These are phyloP conservation scores for Drosophila atroscutellata DNA, from an alignment of 2,888 invertebrate genomes.

Conservation along the genomic window DNA sequence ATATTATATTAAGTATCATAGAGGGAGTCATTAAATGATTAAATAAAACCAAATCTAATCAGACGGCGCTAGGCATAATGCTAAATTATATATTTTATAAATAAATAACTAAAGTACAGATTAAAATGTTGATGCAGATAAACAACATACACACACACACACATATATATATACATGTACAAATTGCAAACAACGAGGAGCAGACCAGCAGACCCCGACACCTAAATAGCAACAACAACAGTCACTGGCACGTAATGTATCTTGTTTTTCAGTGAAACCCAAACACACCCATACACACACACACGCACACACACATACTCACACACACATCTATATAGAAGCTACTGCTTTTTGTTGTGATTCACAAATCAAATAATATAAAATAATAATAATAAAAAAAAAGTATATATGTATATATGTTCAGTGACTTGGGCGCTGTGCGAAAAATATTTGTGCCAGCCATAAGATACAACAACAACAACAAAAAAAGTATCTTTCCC, in stretches of 20 bases:
- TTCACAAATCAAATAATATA: slow-evolving; percentile 77
- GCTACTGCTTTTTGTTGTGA: slow-evolving; percentile 60
- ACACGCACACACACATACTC: slow-evolving; percentile 18
- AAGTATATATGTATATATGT: slow-evolving; percentile 18
- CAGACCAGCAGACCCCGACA: slow-evolving; percentile 64
- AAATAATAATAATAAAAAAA: slow-evolving; percentile 62
- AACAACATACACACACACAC: slow-evolving; percentile 41
- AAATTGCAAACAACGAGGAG: slow-evolving; percentile 37
- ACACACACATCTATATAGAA: slow-evolving; percentile 18
- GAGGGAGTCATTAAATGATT: slow-evolving; percentile 70
- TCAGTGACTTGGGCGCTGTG: slow-evolving; percentile 62
- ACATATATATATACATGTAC: neutral
- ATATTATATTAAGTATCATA: slow-evolving; percentile 23
- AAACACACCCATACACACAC: slow-evolving; percentile 32
- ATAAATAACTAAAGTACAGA: slow-evolving; percentile 65
- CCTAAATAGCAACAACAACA: slow-evolving; percentile 36
- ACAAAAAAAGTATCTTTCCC: slow-evolving; percentile 40
- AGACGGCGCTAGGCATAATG: slow-evolving; percentile 46
- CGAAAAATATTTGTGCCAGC: slow-evolving; percentile 77
- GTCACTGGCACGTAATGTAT: slow-evolving; percentile 47
- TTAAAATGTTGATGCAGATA: slow-evolving; percentile 74
- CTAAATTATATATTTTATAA: slow-evolving; percentile 54
- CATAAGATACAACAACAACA: slow-evolving; percentile 58
- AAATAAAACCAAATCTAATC: slow-evolving; percentile 56
- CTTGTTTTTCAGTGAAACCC: slow-evolving; percentile 69